phyloP scores from a whole-genome alignment of 2,888 invertebrate species.

The Chymomyza amoena region DNA sequence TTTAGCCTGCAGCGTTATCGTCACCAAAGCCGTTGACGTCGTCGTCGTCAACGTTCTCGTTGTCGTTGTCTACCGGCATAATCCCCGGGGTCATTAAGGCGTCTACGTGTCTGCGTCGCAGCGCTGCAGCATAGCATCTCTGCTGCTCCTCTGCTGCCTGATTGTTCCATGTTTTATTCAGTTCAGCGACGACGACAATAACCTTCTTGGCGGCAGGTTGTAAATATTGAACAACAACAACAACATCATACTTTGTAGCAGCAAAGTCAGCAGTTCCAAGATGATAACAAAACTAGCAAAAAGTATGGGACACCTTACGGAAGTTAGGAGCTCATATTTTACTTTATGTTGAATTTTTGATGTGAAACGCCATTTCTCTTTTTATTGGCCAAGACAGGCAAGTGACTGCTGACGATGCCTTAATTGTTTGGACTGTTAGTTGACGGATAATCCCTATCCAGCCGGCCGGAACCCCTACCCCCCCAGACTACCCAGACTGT shows the following conservation, averaged over 20 bases:
- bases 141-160: slow-evolving; percentile 29
- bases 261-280: background rate
- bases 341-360: slow-evolving; percentile 50
- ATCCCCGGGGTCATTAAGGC: slow-evolving; percentile 62
- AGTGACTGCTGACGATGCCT: slow-evolving; percentile 25
- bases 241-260: slow-evolving; percentile 5
- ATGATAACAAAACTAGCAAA: slow-evolving; percentile 11
- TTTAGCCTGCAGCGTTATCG: slow-evolving; percentile 14
- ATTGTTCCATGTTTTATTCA: slow-evolving; percentile 59
- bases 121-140: slow-evolving; percentile 38
- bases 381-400: slow-evolving; percentile 37
- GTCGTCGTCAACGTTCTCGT: background rate
- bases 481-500: background rate
- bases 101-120: slow-evolving; percentile 57
- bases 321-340: slow-evolving; percentile 44
- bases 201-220: slow-evolving; percentile 35
- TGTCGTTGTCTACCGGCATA: slow-evolving; percentile 45
- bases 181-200: slow-evolving; percentile 37
- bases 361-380: slow-evolving; percentile 42
- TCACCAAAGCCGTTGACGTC: background rate
- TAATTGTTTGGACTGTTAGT: slow-evolving; percentile 40
- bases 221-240: slow-evolving; percentile 51
- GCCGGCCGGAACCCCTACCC: background rate
- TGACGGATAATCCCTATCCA: slow-evolving; percentile 10
- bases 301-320: slow-evolving; percentile 16